phyloP scores from a whole-genome alignment of 2,888 invertebrate species.

The Micoletzkya japonica region DNA sequence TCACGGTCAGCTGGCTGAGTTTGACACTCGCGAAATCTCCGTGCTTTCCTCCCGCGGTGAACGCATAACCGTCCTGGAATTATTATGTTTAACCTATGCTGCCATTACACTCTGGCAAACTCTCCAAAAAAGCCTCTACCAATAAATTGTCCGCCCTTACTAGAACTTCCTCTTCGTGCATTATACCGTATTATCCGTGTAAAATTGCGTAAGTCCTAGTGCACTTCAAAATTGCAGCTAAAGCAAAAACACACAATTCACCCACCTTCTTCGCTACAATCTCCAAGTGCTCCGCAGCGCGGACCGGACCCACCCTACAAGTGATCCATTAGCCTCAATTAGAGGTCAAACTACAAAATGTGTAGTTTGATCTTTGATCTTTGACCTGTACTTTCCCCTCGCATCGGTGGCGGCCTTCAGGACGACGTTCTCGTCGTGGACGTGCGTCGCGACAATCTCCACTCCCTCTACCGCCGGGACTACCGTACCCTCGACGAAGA shows the following conservation, averaged over 20 bases:
- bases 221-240: too few species aligned
- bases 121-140: neutral
- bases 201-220: too few species aligned
- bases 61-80: constrained; percentile 39
- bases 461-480: constrained; percentile 70
- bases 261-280: constrained; percentile 76
- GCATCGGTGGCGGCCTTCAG: constrained; percentile 70
- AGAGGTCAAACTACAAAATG: neutral
- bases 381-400: constrained; percentile 75
- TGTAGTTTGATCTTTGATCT: neutral
- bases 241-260: too few species aligned
- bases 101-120: neutral
- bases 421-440: constrained; percentile 53
- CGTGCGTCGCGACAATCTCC: constrained; percentile 59
- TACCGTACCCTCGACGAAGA: constrained; percentile 73
- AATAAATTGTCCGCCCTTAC: neutral
- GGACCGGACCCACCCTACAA: constrained; percentile 79
- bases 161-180: too few species aligned
- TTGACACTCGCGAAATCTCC: constrained; percentile 83
- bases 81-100: neutral
- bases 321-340: neutral
- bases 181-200: too few species aligned
- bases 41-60: constrained; percentile 67
- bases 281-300: constrained; percentile 75
- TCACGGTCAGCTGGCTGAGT: constrained; percentile 75